Evolutionary conservation across 2,888 invertebrate genomes (phyloP).

Genomic region (Dendrolimus pini): DNA sequence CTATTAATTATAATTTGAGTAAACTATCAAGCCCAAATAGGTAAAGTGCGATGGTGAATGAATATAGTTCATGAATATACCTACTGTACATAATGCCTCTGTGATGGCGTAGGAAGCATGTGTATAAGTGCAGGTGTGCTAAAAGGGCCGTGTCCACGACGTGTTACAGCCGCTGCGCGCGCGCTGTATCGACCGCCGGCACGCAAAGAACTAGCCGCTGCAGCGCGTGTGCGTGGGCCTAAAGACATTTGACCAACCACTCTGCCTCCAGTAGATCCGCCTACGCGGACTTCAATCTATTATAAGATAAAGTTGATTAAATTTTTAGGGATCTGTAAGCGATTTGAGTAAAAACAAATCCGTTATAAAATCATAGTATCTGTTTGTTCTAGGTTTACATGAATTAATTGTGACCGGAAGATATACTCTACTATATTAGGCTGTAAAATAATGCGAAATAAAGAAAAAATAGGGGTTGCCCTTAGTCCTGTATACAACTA

Average conservation of each 20-base stretch:
- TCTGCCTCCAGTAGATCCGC: constrained; percentile 48
- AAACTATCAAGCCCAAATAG: too few relatives aligned
- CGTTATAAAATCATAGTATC: too few relatives aligned
- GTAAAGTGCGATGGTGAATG: too few relatives aligned
- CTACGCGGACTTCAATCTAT: constrained; percentile 62
- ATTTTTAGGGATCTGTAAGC: background rate
- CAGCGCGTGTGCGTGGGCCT: constrained; percentile 91
- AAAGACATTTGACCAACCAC: constrained; percentile 88
- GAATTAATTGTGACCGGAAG: too few relatives aligned
- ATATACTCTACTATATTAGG: too few relatives aligned
- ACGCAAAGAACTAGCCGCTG: constrained; percentile 91
- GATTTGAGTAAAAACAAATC: too few relatives aligned
- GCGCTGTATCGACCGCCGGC: constrained; percentile 92
- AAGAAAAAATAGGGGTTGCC: too few relatives aligned
- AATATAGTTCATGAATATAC: constrained; percentile 22
- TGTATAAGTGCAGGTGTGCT: constrained; percentile 85
- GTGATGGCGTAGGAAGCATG: constrained; percentile 79
- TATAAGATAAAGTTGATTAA: background rate
- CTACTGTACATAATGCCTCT: constrained; percentile 67
- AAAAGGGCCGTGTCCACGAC: constrained; percentile 92
- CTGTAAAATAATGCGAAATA: too few relatives aligned
- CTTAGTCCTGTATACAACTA: too few relatives aligned
- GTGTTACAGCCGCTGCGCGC: constrained; percentile 92
- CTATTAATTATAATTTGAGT: too few relatives aligned
- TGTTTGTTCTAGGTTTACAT: too few relatives aligned